Evolutionary conservation across 2,888 invertebrate genomes (phyloP).

Genomic region (Teinopalpus imperialis): DNA sequence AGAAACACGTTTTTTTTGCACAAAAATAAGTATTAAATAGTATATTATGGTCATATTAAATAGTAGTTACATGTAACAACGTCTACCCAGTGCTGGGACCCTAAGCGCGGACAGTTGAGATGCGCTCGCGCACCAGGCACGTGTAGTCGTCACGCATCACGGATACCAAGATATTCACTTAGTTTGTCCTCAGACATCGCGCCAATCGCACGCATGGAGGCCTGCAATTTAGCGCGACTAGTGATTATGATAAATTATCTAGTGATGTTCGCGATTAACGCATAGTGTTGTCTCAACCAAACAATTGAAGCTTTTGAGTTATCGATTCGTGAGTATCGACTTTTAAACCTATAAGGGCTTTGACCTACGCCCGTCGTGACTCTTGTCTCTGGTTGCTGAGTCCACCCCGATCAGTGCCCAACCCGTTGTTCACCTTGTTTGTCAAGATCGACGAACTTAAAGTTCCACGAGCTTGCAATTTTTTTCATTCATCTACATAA

Average conservation of each 20-base stretch:
- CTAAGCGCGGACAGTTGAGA: conserved; percentile 38
- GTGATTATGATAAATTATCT: conserved; percentile 54
- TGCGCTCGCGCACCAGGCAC: conserved; percentile 65
- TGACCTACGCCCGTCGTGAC: conserved; percentile 26
- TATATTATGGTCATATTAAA: too few species aligned
- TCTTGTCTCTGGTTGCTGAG: conserved; percentile 25
- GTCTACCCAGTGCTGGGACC: conserved; percentile 3
- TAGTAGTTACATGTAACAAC: too few species aligned
- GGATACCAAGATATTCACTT: conserved; percentile 70
- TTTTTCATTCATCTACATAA: too few species aligned
- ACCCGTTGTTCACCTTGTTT: conserved; percentile 31
- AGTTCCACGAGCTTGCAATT: conserved; percentile 1
- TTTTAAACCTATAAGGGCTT: conserved; percentile 25
- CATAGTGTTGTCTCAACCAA: conserved; percentile 20
- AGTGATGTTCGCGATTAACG: conserved; percentile 22
- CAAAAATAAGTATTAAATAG: too few species aligned
- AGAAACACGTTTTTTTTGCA: too few species aligned
- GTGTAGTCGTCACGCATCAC: conserved; percentile 75
- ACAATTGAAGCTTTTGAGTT: neutral
- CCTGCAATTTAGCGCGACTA: conserved; percentile 53
- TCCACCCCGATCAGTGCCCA: conserved; percentile 26
- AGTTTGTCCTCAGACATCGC: conserved; percentile 68
- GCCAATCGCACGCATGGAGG: conserved; percentile 64
- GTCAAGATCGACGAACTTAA: conserved; percentile 20
- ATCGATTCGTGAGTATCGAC: conserved; percentile 23